These are phyloP conservation scores for Listronotus oregonensis DNA, from an alignment of 1,140 invertebrate genomes.

Conservation along the genomic window DNA sequence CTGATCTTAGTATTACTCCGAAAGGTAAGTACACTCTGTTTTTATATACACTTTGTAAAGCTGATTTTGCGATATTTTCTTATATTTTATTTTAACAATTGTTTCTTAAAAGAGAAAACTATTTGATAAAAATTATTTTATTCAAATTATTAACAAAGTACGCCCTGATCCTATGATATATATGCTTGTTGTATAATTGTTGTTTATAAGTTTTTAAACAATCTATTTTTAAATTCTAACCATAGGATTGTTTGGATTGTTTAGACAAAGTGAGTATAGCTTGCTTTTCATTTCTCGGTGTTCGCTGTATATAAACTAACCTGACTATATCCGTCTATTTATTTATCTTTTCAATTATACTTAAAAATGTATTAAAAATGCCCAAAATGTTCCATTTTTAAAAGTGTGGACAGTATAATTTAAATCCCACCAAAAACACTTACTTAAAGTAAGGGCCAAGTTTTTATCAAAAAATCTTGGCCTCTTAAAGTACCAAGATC, in stretches of 20 bases:
- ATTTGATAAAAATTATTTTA: too few relatives aligned
- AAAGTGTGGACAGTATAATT: too few relatives aligned
- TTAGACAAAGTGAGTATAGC: conserved; percentile 55
- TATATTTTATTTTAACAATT: too few relatives aligned
- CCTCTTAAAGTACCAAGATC: too few relatives aligned
- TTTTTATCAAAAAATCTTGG: too few relatives aligned
- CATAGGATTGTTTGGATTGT: conserved; percentile 54
- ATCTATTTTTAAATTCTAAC: conserved; percentile 44
- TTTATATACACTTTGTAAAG: too few relatives aligned
- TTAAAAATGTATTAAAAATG: background rate
- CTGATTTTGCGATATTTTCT: too few relatives aligned
- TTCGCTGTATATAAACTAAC: conserved; percentile 13
- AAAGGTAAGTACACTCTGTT: conserved; percentile 70
- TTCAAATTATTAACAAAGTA: too few relatives aligned
- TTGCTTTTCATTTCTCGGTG: conserved; percentile 20
- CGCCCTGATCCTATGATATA: background rate
- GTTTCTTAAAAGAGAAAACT: too few relatives aligned
- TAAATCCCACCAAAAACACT: too few relatives aligned
- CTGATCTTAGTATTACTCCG: conserved; percentile 88
- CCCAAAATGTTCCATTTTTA: background rate
- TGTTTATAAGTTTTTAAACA: conserved; percentile 30
- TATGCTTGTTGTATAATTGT: conserved; percentile 10
- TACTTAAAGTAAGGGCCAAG: too few relatives aligned
- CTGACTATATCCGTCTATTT: conserved; percentile 4
- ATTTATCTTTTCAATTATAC: background rate